phyloP scores from a whole-genome alignment of 2,113 vertebrate species.

The Crotalus tigris region DNA sequence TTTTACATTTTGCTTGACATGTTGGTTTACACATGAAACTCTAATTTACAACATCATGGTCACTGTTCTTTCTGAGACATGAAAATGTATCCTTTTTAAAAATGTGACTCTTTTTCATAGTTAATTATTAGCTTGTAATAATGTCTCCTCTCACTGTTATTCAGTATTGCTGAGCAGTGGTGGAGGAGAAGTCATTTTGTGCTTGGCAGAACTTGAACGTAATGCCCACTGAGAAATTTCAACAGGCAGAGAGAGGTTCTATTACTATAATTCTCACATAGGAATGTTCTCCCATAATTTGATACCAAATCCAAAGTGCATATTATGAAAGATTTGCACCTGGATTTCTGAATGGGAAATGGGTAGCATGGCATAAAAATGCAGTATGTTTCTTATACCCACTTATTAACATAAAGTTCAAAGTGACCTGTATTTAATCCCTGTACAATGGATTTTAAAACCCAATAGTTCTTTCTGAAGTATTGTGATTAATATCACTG shows the following conservation, averaged over 20 bases:
- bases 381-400: background rate
- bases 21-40: background rate
- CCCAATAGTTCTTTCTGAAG: background rate
- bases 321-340: constrained; percentile 47
- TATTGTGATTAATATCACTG: background rate
- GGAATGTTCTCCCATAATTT: constrained; percentile 37
- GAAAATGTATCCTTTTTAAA: background rate
- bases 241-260: constrained; percentile 38
- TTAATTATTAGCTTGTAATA: constrained; percentile 32
- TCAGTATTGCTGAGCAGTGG: constrained; percentile 26
- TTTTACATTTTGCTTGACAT: background rate
- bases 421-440: constrained; percentile 35
- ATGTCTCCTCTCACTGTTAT: constrained; percentile 7
- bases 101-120: background rate
- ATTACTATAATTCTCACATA: constrained; percentile 42
- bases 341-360: constrained; percentile 21
- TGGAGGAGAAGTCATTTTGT: constrained; percentile 40
- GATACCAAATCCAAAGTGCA: constrained; percentile 42
- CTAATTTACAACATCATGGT: background rate
- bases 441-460: constrained; percentile 10
- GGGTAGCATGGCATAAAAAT: background rate
- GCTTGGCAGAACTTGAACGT: constrained; percentile 54
- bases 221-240: constrained; percentile 56
- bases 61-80: background rate
- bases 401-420: constrained; percentile 33